Evolutionary conservation across 2,888 invertebrate genomes (phyloP), one percentile per base, ranked within the genome.

Genomic region (Hetaerina titia): DNA sequence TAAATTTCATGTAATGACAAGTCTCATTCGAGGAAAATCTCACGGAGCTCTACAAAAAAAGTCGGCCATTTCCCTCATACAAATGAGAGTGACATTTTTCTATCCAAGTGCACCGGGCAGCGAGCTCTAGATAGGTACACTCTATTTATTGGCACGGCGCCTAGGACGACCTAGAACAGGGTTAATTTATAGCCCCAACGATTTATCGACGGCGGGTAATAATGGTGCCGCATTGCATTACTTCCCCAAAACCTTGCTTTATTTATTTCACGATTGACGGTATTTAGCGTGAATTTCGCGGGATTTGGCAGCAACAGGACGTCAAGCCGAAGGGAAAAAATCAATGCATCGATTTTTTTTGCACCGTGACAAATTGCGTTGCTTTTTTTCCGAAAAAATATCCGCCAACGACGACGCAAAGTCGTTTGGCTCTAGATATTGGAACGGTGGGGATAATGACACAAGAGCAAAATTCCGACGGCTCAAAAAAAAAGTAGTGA

Each of bases 341-440:
- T 90, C 90, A 64, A 90, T 90, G 64, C 64, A 90, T 90, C 64
- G 90, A 90, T 90, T 45, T 90, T n/a, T 90, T 90, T 90, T 81
- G 2, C 25, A 31, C 90, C 90, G 9, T 69, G 90, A 69, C 90
- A 90, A 90, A 90, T 90, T 64, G 90, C 90, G 31, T 17, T 5
- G 11, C 25, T 90, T 60, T 64, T 81, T 81, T 81, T 31, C 31
- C 31, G 8, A 25, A 81, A 81, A 31, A 31, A 81, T 0, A 31
- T 25, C 25, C 19, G 31, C 7, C 7, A 8, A 69, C 22, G 69
- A 69, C 17, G 81, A 81, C 11, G 81, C 31, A 31, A 81, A 31
- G 81, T 81, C 81, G 81, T 81, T 81, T 81, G 81, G 81, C 81
- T 81, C 31, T 15, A 31, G 81, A 81, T 81, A 31, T 81, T 25